A percentile compares a stretch with the other conserved stretches of the same genome.
Evolutionary conservation across 2,888 invertebrate genomes (phyloP).

Genomic region (Cephonodes hylas): DNA sequence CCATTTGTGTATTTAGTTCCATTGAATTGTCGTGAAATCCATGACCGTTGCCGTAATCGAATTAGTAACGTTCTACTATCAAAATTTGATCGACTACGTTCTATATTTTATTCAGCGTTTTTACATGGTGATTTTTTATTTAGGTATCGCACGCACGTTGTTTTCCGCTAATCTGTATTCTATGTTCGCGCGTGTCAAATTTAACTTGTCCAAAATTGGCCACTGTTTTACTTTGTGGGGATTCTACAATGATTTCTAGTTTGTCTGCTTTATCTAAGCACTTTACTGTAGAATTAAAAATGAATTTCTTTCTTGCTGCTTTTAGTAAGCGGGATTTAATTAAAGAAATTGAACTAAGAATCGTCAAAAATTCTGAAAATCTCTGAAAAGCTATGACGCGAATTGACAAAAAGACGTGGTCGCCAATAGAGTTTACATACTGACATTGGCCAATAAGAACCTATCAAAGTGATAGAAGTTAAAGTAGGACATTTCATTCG

Average conservation of each 20-base stretch:
- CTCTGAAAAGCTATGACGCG: no score
- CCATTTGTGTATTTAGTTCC: constrained; percentile 42
- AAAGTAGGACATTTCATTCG: no score
- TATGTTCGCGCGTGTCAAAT: constrained; percentile 3
- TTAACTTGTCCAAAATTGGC: neutral
- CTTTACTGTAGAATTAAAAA: no score
- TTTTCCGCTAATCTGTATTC: constrained; percentile 3
- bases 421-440: no score
- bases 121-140: neutral
- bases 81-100: constrained; percentile 9
- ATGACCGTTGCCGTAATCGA: constrained; percentile 31
- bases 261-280: no score
- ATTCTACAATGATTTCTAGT: neutral
- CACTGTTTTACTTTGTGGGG: neutral
- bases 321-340: no score
- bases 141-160: neutral
- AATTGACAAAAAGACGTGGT: no score
- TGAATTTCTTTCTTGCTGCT: no score
- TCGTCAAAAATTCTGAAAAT: no score
- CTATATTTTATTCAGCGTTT: constrained; percentile 17
- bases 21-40: constrained; percentile 31
- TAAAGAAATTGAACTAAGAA: no score
- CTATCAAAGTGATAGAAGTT: no score
- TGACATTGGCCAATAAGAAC: no score
- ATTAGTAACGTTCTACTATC: constrained; percentile 19